Conservation (phyloP, 1,140 invertebrate species). For the Temnothorax curvispinosus region DNA sequence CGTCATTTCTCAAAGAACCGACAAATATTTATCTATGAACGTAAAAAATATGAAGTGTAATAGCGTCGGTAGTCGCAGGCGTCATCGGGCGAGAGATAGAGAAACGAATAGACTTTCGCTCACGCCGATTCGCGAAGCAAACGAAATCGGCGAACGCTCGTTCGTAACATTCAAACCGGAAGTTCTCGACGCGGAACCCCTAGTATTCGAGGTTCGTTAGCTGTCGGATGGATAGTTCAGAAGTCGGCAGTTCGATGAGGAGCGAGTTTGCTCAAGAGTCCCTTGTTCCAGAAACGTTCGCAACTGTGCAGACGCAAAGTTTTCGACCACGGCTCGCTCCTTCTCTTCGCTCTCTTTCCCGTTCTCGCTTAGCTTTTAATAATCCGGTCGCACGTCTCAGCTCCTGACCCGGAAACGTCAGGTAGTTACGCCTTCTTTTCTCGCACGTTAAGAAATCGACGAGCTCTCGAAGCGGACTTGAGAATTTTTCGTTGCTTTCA, state of each 20-base stretch:
- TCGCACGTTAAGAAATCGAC: slow-evolving; percentile 33
- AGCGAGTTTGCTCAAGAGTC: slow-evolving; percentile 72
- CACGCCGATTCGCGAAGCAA: not conserved
- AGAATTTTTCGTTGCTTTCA: slow-evolving; percentile 9
- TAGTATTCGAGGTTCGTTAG: slow-evolving; percentile 66
- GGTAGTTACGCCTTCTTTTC: slow-evolving; percentile 47
- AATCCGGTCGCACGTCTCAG: slow-evolving; percentile 72
- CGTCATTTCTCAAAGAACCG: not conserved
- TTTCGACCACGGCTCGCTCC: slow-evolving; percentile 61
- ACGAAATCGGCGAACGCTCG: slow-evolving; percentile 7
- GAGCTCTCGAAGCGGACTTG: not conserved
- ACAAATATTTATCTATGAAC: not conserved
- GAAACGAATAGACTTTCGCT: not conserved
- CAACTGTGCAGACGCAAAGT: slow-evolving; percentile 63
- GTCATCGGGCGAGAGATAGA: not conserved
- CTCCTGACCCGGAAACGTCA: slow-evolving; percentile 60
- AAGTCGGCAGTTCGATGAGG: slow-evolving; percentile 62
- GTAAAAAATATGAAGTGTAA: not conserved
- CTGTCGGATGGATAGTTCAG: slow-evolving; percentile 29
- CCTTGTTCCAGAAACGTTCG: slow-evolving; percentile 73
- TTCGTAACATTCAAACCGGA: slow-evolving; percentile 58
- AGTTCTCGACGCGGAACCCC: slow-evolving; percentile 48
- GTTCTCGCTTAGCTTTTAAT: slow-evolving; percentile 70
- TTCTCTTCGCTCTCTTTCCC: not conserved
- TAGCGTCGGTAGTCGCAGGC: not conserved